Percentiles rank a stretch among this genome's conserved stretches.
These are phyloP conservation scores for Acipenser transmontanus DNA, from an alignment of 2,797 vertebrate species.

Conservation along the genomic window DNA sequence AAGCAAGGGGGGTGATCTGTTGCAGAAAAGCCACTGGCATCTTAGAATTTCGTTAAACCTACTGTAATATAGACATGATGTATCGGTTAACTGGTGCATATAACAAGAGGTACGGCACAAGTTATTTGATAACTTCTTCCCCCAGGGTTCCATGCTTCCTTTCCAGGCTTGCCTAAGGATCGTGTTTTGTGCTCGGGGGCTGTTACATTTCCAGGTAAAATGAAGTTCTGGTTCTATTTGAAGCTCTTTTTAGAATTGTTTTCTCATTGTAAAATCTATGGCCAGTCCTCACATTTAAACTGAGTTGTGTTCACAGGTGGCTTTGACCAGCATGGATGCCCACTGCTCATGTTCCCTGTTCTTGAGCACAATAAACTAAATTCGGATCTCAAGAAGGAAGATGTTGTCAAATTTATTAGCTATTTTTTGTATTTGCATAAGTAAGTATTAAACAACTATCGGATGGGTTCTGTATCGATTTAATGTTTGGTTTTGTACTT, in stretches of 20 bases:
- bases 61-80: too few relatives aligned
- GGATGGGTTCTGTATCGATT: neutral
- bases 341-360: constrained; percentile 55
- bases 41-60: too few relatives aligned
- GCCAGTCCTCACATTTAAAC: too few relatives aligned
- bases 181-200: constrained; percentile 57
- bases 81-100: too few relatives aligned
- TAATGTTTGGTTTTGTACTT: neutral
- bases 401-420: constrained; percentile 57
- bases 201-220: constrained; percentile 57
- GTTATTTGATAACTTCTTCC: constrained; percentile 10
- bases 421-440: constrained; percentile 57
- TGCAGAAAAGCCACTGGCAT: too few relatives aligned
- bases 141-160: constrained; percentile 32
- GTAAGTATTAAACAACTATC: constrained; percentile 33
- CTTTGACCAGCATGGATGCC: constrained; percentile 60
- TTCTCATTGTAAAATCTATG: neutral
- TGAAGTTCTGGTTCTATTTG: neutral
- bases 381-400: constrained; percentile 42
- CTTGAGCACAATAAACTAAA: constrained; percentile 43
- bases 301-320: constrained; percentile 40
- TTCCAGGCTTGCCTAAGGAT: constrained; percentile 45
- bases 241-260: neutral
- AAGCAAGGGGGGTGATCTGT: too few relatives aligned
- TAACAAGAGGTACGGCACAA: too few relatives aligned